A percentile compares a stretch with the other conserved stretches of the same genome.
These are phyloP conservation scores for Caenorhabditis sulstoni DNA, from an alignment of 2,888 invertebrate genomes.

Conservation along the genomic window DNA sequence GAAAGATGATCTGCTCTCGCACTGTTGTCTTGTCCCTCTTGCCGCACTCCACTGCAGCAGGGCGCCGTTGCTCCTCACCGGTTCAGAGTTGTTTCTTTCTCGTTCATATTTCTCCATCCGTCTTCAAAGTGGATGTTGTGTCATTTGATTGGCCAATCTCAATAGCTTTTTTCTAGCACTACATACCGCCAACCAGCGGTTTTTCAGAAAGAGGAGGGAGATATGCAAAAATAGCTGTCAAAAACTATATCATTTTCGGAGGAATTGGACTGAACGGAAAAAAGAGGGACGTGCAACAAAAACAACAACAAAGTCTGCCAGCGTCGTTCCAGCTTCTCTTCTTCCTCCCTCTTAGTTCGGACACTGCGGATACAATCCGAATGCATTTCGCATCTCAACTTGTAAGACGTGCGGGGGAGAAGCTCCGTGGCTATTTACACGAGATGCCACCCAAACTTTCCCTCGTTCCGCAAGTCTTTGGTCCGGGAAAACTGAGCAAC, in stretches of 20 bases:
- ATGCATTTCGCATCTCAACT: constrained; percentile 14
- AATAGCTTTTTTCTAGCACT: background rate
- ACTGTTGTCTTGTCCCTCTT: constrained; percentile 29
- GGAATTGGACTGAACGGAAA: background rate
- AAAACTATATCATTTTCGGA: constrained; percentile 33
- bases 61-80: background rate
- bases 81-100: background rate
- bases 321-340: background rate
- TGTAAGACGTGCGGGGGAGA: background rate
- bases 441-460: constrained; percentile 38
- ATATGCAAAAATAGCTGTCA: constrained; percentile 39
- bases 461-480: background rate
- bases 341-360: background rate
- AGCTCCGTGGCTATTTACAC: constrained; percentile 17
- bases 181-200: background rate
- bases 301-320: constrained; percentile 46
- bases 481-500: constrained; percentile 2
- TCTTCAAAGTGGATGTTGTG: background rate
- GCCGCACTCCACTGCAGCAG: background rate
- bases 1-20: constrained; percentile 48
- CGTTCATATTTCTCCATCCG: background rate
- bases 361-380: constrained; percentile 78
- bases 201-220: background rate
- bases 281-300: constrained; percentile 23
- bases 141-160: background rate